Conservation (phyloP, 2,113 vertebrate species). For the Triplophysa dalaica region DNA sequence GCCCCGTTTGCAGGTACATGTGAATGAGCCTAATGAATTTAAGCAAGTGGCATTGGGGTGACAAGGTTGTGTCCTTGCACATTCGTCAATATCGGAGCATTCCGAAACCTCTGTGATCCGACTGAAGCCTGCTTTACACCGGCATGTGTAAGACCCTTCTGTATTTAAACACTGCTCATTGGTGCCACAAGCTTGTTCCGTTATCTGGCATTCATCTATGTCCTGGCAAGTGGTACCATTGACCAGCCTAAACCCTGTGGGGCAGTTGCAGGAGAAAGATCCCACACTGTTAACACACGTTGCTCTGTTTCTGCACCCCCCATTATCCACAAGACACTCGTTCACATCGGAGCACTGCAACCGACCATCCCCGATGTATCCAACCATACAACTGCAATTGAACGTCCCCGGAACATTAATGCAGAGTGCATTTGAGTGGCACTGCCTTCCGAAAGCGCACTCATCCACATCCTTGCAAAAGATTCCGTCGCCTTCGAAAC, state of each 20-base stretch:
- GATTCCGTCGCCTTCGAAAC: constrained; percentile 74
- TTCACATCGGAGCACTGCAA: constrained; percentile 72
- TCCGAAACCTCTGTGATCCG: constrained; percentile 58
- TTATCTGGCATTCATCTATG: constrained; percentile 72
- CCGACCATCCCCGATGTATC: constrained; percentile 74
- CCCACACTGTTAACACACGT: constrained; percentile 73
- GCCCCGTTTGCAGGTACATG: constrained; percentile 74
- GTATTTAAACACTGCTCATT: constrained; percentile 76
- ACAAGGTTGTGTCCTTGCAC: constrained; percentile 65
- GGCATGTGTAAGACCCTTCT: constrained; percentile 73
- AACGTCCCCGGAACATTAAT: constrained; percentile 72
- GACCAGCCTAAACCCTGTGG: constrained; percentile 66
- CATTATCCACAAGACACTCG: constrained; percentile 74
- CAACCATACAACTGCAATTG: constrained; percentile 72
- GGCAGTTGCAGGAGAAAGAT: constrained; percentile 74
- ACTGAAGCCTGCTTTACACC: constrained; percentile 69
- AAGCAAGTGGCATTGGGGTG: constrained; percentile 74
- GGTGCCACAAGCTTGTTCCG: constrained; percentile 59
- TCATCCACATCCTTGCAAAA: constrained; percentile 74
- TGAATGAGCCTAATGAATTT: constrained; percentile 72
- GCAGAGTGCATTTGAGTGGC: constrained; percentile 72
- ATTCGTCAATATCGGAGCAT: constrained; percentile 77
- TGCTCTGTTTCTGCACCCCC: constrained; percentile 73
- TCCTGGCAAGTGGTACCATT: constrained; percentile 75
- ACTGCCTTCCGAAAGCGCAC: constrained; percentile 63